Conservation (phyloP, 1,140 invertebrate species). For the Nylanderia fulva region DNA sequence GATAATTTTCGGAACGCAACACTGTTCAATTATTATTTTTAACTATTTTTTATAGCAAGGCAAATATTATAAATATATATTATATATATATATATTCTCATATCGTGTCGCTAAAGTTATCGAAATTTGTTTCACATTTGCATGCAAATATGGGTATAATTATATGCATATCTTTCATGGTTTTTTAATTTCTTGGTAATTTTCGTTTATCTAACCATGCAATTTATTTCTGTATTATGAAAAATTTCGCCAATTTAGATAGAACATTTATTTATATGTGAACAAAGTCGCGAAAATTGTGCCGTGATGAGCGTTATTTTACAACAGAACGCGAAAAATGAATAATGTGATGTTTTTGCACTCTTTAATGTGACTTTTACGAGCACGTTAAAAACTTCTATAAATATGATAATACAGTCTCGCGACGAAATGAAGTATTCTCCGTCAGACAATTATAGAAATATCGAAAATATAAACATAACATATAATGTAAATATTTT, state of each 20-base stretch:
- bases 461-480: not conserved
- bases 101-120: too few species aligned
- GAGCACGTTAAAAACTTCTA: conserved; percentile 22
- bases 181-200: not conserved
- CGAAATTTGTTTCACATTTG: too few species aligned
- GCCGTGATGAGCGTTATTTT: not conserved
- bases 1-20: too few species aligned
- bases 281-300: conserved; percentile 24
- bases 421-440: not conserved
- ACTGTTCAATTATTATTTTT: too few species aligned
- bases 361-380: conserved; percentile 25
- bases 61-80: too few species aligned
- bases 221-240: not conserved
- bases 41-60: too few species aligned
- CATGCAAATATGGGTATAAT: too few species aligned
- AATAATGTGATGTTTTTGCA: conserved; percentile 15
- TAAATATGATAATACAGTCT: conserved; percentile 23
- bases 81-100: too few species aligned
- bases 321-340: not conserved
- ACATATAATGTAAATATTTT: not conserved
- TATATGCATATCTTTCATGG: not conserved
- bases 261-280: not conserved
- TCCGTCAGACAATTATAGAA: not conserved
- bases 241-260: not conserved
- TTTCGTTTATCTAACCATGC: not conserved